Evolutionary conservation across 2,113 vertebrate species (phyloP).

Genomic region (Acanthochromis polyacanthus): DNA sequence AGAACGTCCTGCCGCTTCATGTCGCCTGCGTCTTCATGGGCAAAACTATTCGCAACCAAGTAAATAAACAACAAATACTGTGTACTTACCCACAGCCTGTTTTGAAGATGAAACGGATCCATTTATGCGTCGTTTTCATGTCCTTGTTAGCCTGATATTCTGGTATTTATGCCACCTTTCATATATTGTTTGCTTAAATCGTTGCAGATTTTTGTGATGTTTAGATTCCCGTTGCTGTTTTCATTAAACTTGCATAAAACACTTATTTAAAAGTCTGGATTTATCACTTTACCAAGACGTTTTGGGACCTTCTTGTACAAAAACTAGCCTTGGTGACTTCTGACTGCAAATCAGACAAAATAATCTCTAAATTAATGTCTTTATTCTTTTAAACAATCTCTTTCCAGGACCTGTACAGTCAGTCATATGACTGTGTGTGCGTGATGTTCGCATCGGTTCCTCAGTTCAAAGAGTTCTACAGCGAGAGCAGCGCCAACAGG

Average conservation of each 20-base stretch:
- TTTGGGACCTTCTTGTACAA: too few relatives aligned
- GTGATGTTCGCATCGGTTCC: slow-evolving; percentile 94
- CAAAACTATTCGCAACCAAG: slow-evolving; percentile 89
- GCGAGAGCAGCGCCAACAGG: slow-evolving; percentile 87
- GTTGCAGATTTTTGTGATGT: too few relatives aligned
- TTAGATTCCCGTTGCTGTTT: neutral
- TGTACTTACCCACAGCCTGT: neutral
- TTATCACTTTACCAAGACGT: too few relatives aligned
- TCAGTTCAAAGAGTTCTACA: slow-evolving; percentile 93
- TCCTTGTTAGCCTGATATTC: too few relatives aligned
- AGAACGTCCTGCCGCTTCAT: slow-evolving; percentile 90
- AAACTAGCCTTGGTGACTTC: too few relatives aligned
- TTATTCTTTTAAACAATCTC: neutral
- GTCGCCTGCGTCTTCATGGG: slow-evolving; percentile 90
- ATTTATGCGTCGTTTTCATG: too few relatives aligned
- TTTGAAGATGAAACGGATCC: neutral
- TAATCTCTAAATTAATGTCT: too few relatives aligned
- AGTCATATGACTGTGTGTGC: slow-evolving; percentile 90
- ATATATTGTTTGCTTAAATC: too few relatives aligned
- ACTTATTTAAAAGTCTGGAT: too few relatives aligned
- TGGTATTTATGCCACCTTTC: too few relatives aligned
- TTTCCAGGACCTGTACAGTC: slow-evolving; percentile 91
- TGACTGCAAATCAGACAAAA: too few relatives aligned
- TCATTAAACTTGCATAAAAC: neutral
- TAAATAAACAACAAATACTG: slow-evolving; percentile 39